A percentile compares a stretch with the other conserved stretches of the same genome.
Evolutionary conservation across 30 jellyfish, hydroid and myxozoan species (phyloP).

Genomic region (Turritopsis rubra): DNA sequence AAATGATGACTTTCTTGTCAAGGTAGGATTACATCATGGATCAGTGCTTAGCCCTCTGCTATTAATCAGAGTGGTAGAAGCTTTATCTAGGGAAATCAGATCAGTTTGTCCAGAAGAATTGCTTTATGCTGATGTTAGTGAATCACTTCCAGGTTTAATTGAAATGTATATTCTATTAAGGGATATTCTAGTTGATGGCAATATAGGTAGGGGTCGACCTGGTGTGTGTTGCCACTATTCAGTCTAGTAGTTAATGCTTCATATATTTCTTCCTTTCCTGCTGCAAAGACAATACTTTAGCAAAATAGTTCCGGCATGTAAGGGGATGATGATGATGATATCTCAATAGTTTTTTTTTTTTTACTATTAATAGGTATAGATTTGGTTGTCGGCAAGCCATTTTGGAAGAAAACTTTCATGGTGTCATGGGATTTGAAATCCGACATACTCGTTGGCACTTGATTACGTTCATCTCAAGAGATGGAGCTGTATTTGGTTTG

Average conservation of each 20-base stretch:
- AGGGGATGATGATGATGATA: too few species aligned
- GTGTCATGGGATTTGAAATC: conserved; percentile 48
- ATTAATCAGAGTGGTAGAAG: background rate
- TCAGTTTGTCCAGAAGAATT: background rate
- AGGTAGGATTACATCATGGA: conserved; percentile 1
- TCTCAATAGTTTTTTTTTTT: too few species aligned
- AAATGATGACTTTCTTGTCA: background rate
- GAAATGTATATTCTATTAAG: too few species aligned
- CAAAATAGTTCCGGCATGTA: too few species aligned
- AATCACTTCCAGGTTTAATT: too few species aligned
- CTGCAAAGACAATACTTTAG: too few species aligned
- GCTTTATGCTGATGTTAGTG: too few species aligned
- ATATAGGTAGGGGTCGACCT: too few species aligned
- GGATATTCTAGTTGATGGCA: too few species aligned
- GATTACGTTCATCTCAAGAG: conserved; percentile 56
- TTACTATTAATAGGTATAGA: conserved; percentile 50
- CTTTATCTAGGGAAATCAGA: background rate
- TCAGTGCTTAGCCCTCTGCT: conserved; percentile 5
- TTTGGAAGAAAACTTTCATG: conserved; percentile 40
- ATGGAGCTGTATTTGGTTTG: conserved; percentile 59
- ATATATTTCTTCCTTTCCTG: too few species aligned
- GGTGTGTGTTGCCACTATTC: too few species aligned
- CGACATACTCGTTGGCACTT: conserved; percentile 35
- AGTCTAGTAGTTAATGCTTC: too few species aligned
- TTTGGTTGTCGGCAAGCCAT: conserved; percentile 96